Base-by-base conservation (phyloP, 2,888 invertebrate species). In the Netelia virgata region DNA sequence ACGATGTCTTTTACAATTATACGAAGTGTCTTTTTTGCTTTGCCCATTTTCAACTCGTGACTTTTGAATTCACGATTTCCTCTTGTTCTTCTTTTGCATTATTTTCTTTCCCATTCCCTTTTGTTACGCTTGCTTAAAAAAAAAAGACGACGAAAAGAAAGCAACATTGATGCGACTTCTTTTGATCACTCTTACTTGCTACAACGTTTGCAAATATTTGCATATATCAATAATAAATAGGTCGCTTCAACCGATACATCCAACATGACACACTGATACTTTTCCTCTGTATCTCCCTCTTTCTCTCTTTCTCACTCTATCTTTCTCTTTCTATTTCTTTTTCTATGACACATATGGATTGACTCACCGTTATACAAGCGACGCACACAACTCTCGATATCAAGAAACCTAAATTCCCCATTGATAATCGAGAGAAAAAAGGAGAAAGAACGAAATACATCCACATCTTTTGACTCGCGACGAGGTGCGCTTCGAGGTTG, bases 231-330 rank as follows among this genome's bases (percentile, higher is more conserved):
- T 88, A 91, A 92, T 91, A 92, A 92, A 91, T 92, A 91, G 91
- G 89, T 89, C 89, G 88, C 50, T 82, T 82, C 63, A 61, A 57
- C 88, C 88, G 84, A 89, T 91, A 91, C 91, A 91, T 89, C 89
- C 91, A 91, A 90, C 90, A 91, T 88, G 88, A 90, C 89, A 90
- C 90, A 91, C 88, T 89, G 88, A 90, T 87, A 91, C 89, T 87
- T 85, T 88, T 88, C 82, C 28, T 72, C 68, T 66, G n/a, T 72
- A 72, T 74, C 77, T 76, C 66, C n/a, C 50, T 55, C 41, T 50
- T 18, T 63, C 53, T n/a, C 20, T 53, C 20, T 61, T 14, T 82
- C 23, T 76, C 43, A 28, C 47, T 73, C 68, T 55, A 76, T 74
- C 75, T 43, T 53, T 66, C 53, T 20, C 20, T 61, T 61, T 66